Conservation (phyloP, 2,113 vertebrate genomes). For the Ariopsis seemanni region DNA sequence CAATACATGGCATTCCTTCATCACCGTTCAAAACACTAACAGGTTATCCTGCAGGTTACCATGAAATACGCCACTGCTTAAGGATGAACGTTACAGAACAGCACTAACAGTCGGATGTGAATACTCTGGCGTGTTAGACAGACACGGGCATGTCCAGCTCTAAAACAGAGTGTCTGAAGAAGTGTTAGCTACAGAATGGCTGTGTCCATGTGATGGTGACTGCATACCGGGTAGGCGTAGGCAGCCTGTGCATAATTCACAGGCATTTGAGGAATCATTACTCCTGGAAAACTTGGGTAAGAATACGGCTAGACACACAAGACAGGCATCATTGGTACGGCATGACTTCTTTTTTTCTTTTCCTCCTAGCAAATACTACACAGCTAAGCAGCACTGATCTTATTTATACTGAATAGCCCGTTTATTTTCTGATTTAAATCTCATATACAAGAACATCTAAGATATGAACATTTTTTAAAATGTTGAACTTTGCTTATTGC, state of each 20-base stretch:
- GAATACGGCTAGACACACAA: constrained; percentile 77
- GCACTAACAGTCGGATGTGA: neutral
- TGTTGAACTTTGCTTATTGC: neutral
- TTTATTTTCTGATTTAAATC: neutral
- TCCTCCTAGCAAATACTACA: neutral
- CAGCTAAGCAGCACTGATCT: neutral
- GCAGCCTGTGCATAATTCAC: constrained; percentile 80
- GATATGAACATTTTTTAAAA: neutral
- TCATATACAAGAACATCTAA: neutral
- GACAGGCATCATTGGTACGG: neutral
- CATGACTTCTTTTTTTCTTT: too few species aligned
- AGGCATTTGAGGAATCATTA: constrained; percentile 82
- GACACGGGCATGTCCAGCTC: neutral
- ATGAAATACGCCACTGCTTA: neutral
- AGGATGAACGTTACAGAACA: neutral
- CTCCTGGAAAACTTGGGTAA: constrained; percentile 74
- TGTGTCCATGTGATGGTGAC: constrained; percentile 5
- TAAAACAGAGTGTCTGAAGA: neutral
- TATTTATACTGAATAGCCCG: neutral
- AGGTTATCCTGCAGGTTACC: neutral
- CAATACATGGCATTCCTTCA: neutral
- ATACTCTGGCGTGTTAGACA: neutral
- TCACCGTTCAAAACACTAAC: neutral
- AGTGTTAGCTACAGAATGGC: neutral
- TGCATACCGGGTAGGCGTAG: constrained; percentile 84